Percentiles rank a stretch among this genome's conserved stretches.
Conservation (phyloP, 37 sponge, comb jelly and placozoan species). For the Corticium candelabrum region DNA sequence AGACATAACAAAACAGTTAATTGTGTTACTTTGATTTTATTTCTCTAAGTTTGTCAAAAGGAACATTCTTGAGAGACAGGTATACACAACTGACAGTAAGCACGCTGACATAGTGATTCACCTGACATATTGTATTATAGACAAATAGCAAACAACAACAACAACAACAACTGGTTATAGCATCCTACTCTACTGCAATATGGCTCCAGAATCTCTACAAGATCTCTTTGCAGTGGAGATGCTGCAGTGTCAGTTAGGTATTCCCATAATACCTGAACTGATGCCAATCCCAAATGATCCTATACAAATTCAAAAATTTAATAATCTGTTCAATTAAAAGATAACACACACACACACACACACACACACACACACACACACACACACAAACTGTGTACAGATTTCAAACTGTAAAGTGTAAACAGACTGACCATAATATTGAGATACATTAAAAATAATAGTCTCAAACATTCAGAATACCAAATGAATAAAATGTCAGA, state of each 20-base stretch:
- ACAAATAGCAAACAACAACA: too few relatives aligned
- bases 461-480: too few relatives aligned
- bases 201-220: conserved; percentile 72
- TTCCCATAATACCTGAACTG: conserved; percentile 39
- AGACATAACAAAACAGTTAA: neutral
- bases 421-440: neutral
- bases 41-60: neutral
- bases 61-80: neutral
- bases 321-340: neutral
- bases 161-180: neutral
- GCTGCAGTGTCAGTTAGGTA: conserved; percentile 80
- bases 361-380: conserved; percentile 9
- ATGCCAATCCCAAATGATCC: conserved; percentile 31
- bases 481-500: too few relatives aligned
- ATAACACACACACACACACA: too few relatives aligned
- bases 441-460: conserved; percentile 6
- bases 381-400: too few relatives aligned
- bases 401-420: neutral
- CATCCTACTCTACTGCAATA: conserved; percentile 6
- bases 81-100: neutral
- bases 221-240: conserved; percentile 73
- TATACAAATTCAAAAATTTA: neutral
- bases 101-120: neutral
- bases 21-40: neutral
- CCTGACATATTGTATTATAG: too few relatives aligned